Evolutionary conservation across 1,140 invertebrate genomes (phyloP), one percentile per base, ranked within the genome.

Genomic region (Vollenhovia emeryi): DNA sequence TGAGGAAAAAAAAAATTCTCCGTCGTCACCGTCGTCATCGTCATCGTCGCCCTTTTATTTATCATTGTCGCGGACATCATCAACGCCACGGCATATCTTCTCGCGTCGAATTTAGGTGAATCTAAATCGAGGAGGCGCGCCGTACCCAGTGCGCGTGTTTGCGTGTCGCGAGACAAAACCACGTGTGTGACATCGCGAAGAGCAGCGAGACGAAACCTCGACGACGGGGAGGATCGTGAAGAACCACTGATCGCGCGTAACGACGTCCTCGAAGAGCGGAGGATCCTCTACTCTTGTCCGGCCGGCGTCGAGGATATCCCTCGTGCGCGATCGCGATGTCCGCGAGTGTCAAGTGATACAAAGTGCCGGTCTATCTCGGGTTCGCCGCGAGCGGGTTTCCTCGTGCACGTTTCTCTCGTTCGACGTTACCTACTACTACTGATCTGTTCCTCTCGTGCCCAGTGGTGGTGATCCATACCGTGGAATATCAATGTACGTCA

Each of bases 401-500:
- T 76, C 71, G 60, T n/a, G 68, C 3, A 36, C 86, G 86, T 86
- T 90, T 75, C 84, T 73, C 36, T 74, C 57, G 88, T 76, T 76
- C 87, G 84, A 76, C 87, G 87, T 21, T 71, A 78, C 66, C 69
- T 71, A 78, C 66, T 66, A 78, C 73, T 52, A 57, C 78, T 33
- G 87, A 88, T 88, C 68, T 85, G 82, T 88, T 87, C 18, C 33
- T 74, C 74, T 75, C 60, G 87, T 87, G 85, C 60, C 24, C 21
- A 73, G 84, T 79, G 60, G 6, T 48, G 59, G 88, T 89, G 84
- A 86, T 84, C 78, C 76, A 84, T 79, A 78, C 50, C 45, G 50
- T 71, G 85, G 71, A 87, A 68, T 86, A 85, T 91, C 90, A 89
- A 92, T 92, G 91, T 92, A 91, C 87, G 86, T 91, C 91, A 89